Evolutionary conservation across 2,797 vertebrate genomes (phyloP), one percentile per base, ranked within the genome.

Genomic region (Sarcoramphus papa): DNA sequence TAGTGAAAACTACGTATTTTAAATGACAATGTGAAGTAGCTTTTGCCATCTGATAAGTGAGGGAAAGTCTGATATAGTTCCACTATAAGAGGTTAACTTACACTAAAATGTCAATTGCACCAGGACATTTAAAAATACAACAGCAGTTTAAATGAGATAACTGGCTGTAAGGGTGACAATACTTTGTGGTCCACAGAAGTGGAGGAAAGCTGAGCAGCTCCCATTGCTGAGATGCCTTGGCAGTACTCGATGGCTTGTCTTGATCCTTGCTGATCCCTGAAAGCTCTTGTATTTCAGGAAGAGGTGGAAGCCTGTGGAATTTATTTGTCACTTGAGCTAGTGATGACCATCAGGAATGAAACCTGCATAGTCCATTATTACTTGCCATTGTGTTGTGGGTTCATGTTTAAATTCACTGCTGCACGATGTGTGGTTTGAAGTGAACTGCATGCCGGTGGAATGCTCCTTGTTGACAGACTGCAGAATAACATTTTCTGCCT

Each of bases 281-380:
- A 12, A 69, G 82, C 85, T 97, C 95, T 96, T 96, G 89, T 84
- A 12, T 96, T 97, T 97, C 96, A 96, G 95, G 93, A 97, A 93
- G 95, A 94, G 78, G 82, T 75, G 92, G 89, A 75, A 91, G 94
- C 76, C 87, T 84, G 62, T 65, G 93, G 95, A 91, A 97, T 97
- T 97, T 94, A 96, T 97, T 95, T 95, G 96, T 92, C 95, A 95
- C 94, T 96, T 91, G 97, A 97, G 93, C 94, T 73, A 41, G 85
- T 51, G 92, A 93, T 96, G 96, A 48, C 94, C 94, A 84, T 70
- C 67, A 85, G 90, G 86, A 93, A 64, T 62, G 93, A 97, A 80
- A 95, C 65, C 94, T 96, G 94, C 47, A 15, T 28, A 97, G 95
- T 54, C 81, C 82, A 85, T 96, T 95, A 91, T 30, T 75, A 23